A percentile compares a stretch with the other conserved stretches of the same genome.
Conservation (phyloP, 2,888 invertebrate species). For the Camptogramma bilineatum region DNA sequence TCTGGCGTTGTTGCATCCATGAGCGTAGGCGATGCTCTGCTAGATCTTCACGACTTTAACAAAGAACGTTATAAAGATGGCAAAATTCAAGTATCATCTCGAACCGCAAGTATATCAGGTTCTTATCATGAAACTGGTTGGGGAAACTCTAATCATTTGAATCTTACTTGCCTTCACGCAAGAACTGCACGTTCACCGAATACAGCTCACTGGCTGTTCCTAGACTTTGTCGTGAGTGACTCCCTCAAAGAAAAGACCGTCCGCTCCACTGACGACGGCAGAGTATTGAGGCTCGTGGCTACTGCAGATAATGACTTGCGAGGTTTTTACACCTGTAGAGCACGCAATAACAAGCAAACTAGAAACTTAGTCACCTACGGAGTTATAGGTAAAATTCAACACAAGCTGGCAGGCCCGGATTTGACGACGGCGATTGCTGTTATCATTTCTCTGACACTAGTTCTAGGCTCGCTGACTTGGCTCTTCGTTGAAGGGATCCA, state of each 20-base stretch:
- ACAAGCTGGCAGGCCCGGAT: constrained; percentile 64
- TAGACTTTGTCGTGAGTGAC: constrained; percentile 62
- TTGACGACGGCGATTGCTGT: constrained; percentile 66
- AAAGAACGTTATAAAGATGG: constrained; percentile 64
- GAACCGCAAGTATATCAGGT: constrained; percentile 75
- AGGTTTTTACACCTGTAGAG: constrained; percentile 77
- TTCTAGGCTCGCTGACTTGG: constrained; percentile 67
- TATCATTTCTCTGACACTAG: constrained; percentile 65
- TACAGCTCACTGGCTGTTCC: constrained; percentile 67
- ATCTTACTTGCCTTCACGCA: constrained; percentile 73
- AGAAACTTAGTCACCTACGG: constrained; percentile 76
- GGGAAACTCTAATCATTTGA: constrained; percentile 70
- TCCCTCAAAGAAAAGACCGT: constrained; percentile 53
- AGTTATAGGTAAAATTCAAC: constrained; percentile 66
- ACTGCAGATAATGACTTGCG: constrained; percentile 64
- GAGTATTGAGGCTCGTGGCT: constrained; percentile 65
- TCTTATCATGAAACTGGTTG: constrained; percentile 73
- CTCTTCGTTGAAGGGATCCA: constrained; percentile 70
- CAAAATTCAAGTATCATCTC: constrained; percentile 69
- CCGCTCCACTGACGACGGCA: constrained; percentile 66
- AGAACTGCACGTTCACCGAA: constrained; percentile 55
- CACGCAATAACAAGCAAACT: constrained; percentile 60
- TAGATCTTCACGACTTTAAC: constrained; percentile 65
- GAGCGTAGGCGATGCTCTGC: constrained; percentile 58
- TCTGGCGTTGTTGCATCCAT: constrained; percentile 67